Conservation (phyloP, 2,888 invertebrate species). For the Euproctis similis region DNA sequence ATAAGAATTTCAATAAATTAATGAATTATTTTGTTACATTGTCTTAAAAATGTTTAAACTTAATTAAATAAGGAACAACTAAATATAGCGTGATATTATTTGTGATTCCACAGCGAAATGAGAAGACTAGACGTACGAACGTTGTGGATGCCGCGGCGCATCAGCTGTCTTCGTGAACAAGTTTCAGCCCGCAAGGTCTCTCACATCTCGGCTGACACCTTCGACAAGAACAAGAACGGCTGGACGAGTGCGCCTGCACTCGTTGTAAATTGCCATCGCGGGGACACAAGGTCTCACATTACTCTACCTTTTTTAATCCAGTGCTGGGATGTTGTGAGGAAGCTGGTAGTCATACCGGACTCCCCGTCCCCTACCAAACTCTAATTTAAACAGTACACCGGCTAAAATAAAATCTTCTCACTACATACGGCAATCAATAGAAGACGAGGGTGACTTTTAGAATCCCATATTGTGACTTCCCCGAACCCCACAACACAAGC, state of each 20-base stretch:
- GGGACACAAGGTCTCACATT: constrained; percentile 35
- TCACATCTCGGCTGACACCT: constrained; percentile 50
- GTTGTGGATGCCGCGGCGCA: constrained; percentile 28
- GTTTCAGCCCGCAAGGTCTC: constrained; percentile 49
- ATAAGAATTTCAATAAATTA: no score
- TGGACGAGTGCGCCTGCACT: constrained; percentile 39
- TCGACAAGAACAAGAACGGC: constrained; percentile 62
- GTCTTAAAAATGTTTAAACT: no score
- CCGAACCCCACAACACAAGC: no score
- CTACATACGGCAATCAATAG: no score
- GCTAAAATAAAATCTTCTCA: no score
- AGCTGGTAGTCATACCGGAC: no score
- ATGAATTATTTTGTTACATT: no score
- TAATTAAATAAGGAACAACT: not conserved
- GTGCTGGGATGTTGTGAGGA: no score
- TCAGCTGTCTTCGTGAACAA: constrained; percentile 26
- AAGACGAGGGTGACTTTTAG: no score
- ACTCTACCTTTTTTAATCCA: constrained; percentile 10
- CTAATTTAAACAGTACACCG: no score
- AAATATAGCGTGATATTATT: not conserved
- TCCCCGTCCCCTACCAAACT: no score
- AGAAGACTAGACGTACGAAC: constrained; percentile 43
- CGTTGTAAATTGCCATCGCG: constrained; percentile 37
- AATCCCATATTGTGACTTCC: no score
- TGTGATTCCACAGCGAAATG: constrained; percentile 35